Conservation (phyloP, 2,888 invertebrate genomes). For the Helleia helle region DNA sequence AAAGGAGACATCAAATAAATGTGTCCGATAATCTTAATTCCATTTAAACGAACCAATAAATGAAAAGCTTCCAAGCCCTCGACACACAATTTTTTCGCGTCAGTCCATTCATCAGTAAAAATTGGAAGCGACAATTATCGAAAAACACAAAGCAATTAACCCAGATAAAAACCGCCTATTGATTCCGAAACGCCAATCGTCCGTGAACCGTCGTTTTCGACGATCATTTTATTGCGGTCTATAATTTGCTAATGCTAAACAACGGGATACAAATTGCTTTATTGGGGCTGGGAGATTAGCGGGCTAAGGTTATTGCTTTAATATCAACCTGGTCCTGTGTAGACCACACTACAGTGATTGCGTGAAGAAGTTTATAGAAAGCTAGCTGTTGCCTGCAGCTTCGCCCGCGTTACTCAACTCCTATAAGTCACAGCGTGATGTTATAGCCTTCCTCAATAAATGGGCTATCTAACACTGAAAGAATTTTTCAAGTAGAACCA, state of each 20-base stretch:
- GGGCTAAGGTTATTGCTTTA: no score
- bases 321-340: no score
- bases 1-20: neutral
- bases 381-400: no score
- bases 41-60: neutral
- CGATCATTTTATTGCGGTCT: neutral
- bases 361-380: no score
- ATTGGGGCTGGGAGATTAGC: no score
- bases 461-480: no score
- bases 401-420: no score
- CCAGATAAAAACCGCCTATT: slow-evolving; percentile 14
- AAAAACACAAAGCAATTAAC: slow-evolving; percentile 15
- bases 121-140: slow-evolving; percentile 15
- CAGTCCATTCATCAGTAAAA: slow-evolving; percentile 9
- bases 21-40: neutral
- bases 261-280: no score
- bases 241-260: neutral
- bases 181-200: slow-evolving; percentile 10
- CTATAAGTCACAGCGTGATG: no score
- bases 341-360: no score
- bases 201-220: neutral
- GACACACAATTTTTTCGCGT: slow-evolving; percentile 2
- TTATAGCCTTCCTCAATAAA: no score
- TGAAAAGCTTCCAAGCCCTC: neutral
- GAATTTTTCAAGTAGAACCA: no score